A percentile compares a stretch with the other conserved stretches of the same genome.
Evolutionary conservation across 2,797 vertebrate species (phyloP).

Genomic region (Potorous gilbertii): DNA sequence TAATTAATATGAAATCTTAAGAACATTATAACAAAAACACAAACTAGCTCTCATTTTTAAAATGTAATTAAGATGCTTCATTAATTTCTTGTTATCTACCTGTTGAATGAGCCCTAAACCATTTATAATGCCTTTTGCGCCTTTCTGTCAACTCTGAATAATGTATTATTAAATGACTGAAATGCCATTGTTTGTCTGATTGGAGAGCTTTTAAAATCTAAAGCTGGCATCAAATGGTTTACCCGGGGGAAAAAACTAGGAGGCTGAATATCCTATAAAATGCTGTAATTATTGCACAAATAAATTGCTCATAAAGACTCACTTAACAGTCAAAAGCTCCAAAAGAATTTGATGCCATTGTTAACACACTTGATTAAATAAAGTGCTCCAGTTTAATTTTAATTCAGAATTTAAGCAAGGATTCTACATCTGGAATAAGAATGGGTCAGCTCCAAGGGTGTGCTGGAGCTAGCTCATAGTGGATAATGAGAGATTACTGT

Average conservation of each 20-base stretch:
- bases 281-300: conserved; percentile 43
- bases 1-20: conserved; percentile 14
- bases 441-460: neutral
- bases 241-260: neutral
- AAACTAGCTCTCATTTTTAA: conserved; percentile 23
- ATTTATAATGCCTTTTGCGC: conserved; percentile 24
- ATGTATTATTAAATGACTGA: conserved; percentile 24
- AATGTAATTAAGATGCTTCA: conserved; percentile 33
- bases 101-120: conserved; percentile 12
- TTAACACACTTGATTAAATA: conserved; percentile 21
- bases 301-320: conserved; percentile 43
- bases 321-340: conserved; percentile 28
- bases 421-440: neutral
- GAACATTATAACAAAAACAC: conserved; percentile 17
- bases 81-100: conserved; percentile 39
- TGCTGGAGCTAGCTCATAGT: neutral
- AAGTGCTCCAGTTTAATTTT: conserved; percentile 28
- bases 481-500: neutral
- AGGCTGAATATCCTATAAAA: conserved; percentile 22
- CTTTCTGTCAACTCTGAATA: conserved; percentile 23
- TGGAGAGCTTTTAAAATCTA: conserved; percentile 14
- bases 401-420: conserved; percentile 17
- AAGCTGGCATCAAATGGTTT: conserved; percentile 36
- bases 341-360: conserved; percentile 23
- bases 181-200: conserved; percentile 32